Evolutionary conservation across 2,797 vertebrate genomes (phyloP).

Genomic region (Tachyglossus aculeatus): DNA sequence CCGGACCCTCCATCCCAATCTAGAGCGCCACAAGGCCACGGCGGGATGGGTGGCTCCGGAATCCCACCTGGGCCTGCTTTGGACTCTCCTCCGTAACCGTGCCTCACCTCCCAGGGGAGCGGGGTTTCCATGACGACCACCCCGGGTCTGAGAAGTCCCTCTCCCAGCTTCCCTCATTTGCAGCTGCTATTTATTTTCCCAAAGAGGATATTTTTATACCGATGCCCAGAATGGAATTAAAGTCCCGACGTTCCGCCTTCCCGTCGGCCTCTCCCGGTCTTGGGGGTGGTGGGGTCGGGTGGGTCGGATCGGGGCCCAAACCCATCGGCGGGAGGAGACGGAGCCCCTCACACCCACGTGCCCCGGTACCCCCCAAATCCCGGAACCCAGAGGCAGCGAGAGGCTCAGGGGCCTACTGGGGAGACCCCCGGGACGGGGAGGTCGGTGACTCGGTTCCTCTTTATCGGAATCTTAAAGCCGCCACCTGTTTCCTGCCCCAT

Average conservation of each 20-base stretch:
- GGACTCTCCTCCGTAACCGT: not conserved
- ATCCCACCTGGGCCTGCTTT: not conserved
- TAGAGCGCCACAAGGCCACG: too few species aligned
- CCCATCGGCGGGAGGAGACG: not conserved
- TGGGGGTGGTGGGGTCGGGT: too few species aligned
- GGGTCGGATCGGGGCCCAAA: slow-evolving; percentile 13
- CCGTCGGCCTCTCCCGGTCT: not conserved
- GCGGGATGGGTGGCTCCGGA: slow-evolving; percentile 32
- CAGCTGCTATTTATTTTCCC: slow-evolving; percentile 68
- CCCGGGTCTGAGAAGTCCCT: slow-evolving; percentile 40
- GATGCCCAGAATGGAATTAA: slow-evolving; percentile 57
- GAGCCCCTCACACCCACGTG: not conserved
- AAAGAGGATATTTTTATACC: slow-evolving; percentile 68
- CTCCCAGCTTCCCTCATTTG: slow-evolving; percentile 1
- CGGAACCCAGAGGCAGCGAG: slow-evolving; percentile 7
- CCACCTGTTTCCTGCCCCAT: slow-evolving; percentile 68
- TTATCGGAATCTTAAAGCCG: slow-evolving; percentile 16
- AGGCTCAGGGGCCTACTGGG: not conserved
- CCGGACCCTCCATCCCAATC: slow-evolving; percentile 56
- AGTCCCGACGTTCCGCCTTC: slow-evolving; percentile 34
- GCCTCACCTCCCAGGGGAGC: not conserved
- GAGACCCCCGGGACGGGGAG: not conserved
- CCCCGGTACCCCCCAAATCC: slow-evolving; percentile 15
- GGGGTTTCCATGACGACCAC: slow-evolving; percentile 42
- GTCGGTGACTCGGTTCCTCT: not conserved